phyloP scores from a whole-genome alignment of 2,113 vertebrate genomes.

The Gymnorhina tibicen region DNA sequence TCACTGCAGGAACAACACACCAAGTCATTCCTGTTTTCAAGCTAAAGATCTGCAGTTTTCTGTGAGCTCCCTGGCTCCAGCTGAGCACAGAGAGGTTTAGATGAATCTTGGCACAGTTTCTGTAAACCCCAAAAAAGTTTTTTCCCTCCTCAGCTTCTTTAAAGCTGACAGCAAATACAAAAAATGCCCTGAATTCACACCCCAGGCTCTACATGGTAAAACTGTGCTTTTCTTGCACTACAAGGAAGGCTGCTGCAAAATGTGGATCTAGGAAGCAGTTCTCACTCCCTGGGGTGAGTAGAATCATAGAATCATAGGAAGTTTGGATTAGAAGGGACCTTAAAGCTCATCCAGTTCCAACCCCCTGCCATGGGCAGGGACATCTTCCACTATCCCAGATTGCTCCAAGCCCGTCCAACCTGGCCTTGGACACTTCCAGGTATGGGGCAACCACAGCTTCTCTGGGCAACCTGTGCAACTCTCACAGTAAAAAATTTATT shows the following conservation, averaged over 20 bases:
- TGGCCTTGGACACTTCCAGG: not conserved
- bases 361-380: not conserved
- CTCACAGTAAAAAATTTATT: not conserved
- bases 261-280: not conserved
- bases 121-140: rapidly evolving
- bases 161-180: not conserved
- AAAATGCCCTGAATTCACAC: not conserved
- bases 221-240: not conserved
- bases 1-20: not conserved
- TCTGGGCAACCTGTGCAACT: not conserved
- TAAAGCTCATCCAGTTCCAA: not conserved
- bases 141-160: not conserved
- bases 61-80: not conserved
- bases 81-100: not conserved
- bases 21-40: not conserved
- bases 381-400: not conserved
- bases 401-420: rapidly evolving
- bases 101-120: not conserved
- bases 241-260: not conserved
- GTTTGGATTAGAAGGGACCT: not conserved
- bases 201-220: rapidly evolving
- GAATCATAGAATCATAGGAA: not conserved
- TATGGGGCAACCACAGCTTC: not conserved
- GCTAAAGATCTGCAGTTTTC: not conserved
- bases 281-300: not conserved